These are phyloP conservation scores for Carlito syrichta DNA, from an alignment of 2,113 vertebrate species.

Conservation along the genomic window DNA sequence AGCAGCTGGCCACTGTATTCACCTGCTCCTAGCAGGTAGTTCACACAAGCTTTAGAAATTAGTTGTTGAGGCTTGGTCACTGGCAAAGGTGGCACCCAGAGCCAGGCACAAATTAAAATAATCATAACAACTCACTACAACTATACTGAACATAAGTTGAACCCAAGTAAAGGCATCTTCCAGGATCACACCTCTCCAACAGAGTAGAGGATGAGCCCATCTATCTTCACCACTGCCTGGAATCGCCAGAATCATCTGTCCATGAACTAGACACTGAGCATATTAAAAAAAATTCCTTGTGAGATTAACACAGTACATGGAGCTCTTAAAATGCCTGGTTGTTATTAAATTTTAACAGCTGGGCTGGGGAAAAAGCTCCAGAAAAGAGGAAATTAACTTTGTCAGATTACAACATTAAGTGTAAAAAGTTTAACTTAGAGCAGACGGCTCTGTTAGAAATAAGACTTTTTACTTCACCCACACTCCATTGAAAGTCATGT, in stretches of 20 bases:
- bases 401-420: background rate
- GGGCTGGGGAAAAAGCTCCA: background rate
- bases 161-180: background rate
- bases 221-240: background rate
- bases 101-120: background rate
- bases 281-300: background rate
- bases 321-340: background rate
- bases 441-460: background rate
- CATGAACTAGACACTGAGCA: background rate
- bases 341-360: conserved; percentile 27
- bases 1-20: rapidly evolving
- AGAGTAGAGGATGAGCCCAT: background rate
- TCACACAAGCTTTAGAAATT: background rate
- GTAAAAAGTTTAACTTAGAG: background rate
- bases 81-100: background rate
- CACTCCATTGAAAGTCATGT: background rate
- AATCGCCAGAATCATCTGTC: background rate
- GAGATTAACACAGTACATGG: conserved; percentile 17
- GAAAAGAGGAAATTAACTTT: conserved; percentile 8
- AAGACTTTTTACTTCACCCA: background rate
- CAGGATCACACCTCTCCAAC: background rate
- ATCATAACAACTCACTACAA: background rate
- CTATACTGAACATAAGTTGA: background rate
- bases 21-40: rapidly evolving
- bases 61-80: background rate